phyloP scores from a whole-genome alignment of 2,797 vertebrate genomes.

The Tinamus major region DNA sequence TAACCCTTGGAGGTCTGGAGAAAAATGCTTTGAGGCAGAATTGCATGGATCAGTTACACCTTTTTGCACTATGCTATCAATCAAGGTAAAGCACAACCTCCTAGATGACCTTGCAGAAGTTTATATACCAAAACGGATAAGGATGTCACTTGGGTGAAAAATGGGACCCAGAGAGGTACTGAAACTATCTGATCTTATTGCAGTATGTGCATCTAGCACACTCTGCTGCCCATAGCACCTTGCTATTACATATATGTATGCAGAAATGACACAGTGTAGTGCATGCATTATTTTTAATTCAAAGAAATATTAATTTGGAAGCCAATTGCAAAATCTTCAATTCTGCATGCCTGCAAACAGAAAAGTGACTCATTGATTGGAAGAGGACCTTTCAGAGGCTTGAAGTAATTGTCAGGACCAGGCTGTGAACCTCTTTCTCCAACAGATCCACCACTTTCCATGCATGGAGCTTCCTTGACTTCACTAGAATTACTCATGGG shows the following conservation, averaged over 20 bases:
- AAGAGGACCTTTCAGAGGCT: not conserved
- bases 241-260: not conserved
- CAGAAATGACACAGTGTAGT: not conserved
- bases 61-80: conserved; percentile 8
- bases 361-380: not conserved
- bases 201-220: not conserved
- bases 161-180: not conserved
- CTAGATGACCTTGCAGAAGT: conserved; percentile 66
- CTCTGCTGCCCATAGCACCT: not conserved
- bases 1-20: not conserved
- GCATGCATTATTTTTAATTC: conserved; percentile 6
- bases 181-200: conserved; percentile 42
- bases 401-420: not conserved
- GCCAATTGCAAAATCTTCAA: not conserved
- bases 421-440: not conserved
- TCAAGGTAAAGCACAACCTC: conserved; percentile 52
- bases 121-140: conserved; percentile 47
- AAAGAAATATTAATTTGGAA: not conserved
- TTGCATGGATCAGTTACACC: conserved; percentile 44
- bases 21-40: not conserved
- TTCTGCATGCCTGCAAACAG: not conserved
- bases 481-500: not conserved
- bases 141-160: conserved; percentile 55
- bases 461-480: not conserved
- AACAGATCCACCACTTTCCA: not conserved